Conservation (phyloP, 2,888 invertebrate species). For the Uropetala carovei region DNA sequence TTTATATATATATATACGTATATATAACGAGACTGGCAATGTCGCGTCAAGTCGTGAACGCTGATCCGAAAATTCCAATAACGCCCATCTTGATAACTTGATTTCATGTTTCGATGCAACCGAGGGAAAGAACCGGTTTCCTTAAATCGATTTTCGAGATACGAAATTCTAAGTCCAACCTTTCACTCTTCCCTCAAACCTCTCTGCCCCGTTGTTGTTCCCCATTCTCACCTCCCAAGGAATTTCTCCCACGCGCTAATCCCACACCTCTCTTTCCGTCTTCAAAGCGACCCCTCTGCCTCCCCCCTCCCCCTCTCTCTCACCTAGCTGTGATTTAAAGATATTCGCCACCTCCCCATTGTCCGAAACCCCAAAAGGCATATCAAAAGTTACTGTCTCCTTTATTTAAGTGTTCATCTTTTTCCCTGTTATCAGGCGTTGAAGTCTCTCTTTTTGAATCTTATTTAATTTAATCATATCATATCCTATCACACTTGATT, state of each 20-base stretch:
- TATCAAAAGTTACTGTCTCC: slow-evolving; percentile 9
- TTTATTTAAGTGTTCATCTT: background rate
- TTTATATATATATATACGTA: no score
- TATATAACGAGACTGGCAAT: background rate
- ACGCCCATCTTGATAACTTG: slow-evolving; percentile 28
- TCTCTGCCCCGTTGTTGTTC: background rate
- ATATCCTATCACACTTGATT: background rate
- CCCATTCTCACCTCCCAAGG: slow-evolving; percentile 22
- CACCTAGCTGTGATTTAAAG: background rate
- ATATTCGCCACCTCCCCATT: background rate
- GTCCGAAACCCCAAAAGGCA: background rate
- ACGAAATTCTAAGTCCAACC: slow-evolving; percentile 21
- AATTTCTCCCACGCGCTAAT: background rate
- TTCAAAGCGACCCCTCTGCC: background rate
- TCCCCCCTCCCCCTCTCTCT: background rate
- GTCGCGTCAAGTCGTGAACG: background rate
- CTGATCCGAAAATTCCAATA: slow-evolving; percentile 7
- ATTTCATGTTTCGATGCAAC: slow-evolving; percentile 24
- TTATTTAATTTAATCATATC: background rate
- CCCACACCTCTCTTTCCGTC: background rate
- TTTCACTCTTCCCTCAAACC: background rate
- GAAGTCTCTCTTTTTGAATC: background rate
- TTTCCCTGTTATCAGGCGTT: background rate
- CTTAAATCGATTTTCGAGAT: slow-evolving; percentile 16
- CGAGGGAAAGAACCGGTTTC: background rate